Percentiles rank a stretch among this genome's conserved stretches.
phyloP scores from a whole-genome alignment of 2,113 vertebrate species.

The Calyptomena viridis region DNA sequence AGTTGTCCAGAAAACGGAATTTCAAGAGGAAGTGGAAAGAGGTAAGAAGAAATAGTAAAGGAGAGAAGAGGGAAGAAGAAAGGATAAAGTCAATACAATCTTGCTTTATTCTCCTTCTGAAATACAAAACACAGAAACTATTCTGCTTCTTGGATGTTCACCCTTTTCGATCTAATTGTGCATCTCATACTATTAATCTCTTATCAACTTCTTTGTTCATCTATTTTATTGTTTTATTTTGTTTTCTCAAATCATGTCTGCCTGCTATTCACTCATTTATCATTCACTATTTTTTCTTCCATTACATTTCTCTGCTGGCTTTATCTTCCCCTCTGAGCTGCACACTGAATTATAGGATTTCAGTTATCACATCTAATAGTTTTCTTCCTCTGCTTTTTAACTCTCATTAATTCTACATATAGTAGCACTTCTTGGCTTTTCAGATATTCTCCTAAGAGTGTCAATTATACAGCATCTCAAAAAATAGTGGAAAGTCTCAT shows the following conservation, averaged over 20 bases:
- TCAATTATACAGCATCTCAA: conserved; percentile 31
- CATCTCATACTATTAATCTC: not conserved
- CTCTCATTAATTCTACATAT: not conserved
- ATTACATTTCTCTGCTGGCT: not conserved
- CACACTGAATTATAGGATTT: not conserved
- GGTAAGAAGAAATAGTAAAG: not conserved
- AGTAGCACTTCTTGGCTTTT: not conserved
- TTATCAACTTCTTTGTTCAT: not conserved
- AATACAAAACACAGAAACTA: not conserved
- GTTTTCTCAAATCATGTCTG: not conserved
- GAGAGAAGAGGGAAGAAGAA: not conserved
- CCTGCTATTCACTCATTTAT: not conserved
- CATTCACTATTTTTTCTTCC: not conserved
- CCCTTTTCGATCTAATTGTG: not conserved
- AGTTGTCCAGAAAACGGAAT: not conserved
- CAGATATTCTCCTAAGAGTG: conserved; percentile 35
- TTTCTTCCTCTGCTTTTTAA: not conserved
- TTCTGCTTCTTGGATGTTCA: not conserved
- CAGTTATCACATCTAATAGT: not conserved
- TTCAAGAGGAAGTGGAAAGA: not conserved
- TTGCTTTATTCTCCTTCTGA: not conserved
- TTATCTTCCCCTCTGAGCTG: not conserved
- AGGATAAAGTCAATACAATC: not conserved
- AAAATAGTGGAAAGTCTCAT: not conserved
- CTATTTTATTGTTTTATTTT: not conserved